These are phyloP conservation scores for Neocrepidodera transversa DNA, from an alignment of 2,888 invertebrate genomes.

Conservation along the genomic window DNA sequence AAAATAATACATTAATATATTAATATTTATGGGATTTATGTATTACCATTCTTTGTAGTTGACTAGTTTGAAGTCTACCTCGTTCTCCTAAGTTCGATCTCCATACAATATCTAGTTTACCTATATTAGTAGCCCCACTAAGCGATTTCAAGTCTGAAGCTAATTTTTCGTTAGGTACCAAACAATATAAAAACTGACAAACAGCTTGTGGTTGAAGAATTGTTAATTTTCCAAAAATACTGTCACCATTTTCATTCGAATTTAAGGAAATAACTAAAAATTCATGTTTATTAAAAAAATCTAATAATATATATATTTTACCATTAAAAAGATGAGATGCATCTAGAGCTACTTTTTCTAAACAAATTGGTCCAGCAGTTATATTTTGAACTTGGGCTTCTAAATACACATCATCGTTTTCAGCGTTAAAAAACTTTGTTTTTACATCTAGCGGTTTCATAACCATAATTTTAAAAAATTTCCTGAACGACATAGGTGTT, in stretches of 20 bases:
- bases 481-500: slow-evolving; percentile 85
- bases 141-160: slow-evolving; percentile 79
- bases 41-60: slow-evolving; percentile 83
- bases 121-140: slow-evolving; percentile 86
- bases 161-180: slow-evolving; percentile 81
- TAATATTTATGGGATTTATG: neutral
- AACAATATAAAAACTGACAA: slow-evolving; percentile 93
- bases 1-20: slow-evolving; percentile 34
- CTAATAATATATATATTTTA: slow-evolving; percentile 47
- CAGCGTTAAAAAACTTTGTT: slow-evolving; percentile 97
- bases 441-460: slow-evolving; percentile 97
- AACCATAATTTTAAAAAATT: slow-evolving; percentile 98
- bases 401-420: slow-evolving; percentile 76
- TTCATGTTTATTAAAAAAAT: neutral
- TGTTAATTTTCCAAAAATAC: slow-evolving; percentile 81
- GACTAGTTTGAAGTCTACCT: slow-evolving; percentile 96
- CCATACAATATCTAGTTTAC: slow-evolving; percentile 98
- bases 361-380: slow-evolving; percentile 88
- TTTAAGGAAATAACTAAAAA: slow-evolving; percentile 73
- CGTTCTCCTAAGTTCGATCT: slow-evolving; percentile 95
- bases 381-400: slow-evolving; percentile 89
- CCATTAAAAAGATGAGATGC: slow-evolving; percentile 88
- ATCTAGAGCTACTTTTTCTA: slow-evolving; percentile 94
- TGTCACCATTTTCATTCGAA: slow-evolving; percentile 69
- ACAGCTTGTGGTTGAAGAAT: slow-evolving; percentile 88